Evolutionary conservation across 2,888 invertebrate species (phyloP).

Genomic region (Eilema griseolum): DNA sequence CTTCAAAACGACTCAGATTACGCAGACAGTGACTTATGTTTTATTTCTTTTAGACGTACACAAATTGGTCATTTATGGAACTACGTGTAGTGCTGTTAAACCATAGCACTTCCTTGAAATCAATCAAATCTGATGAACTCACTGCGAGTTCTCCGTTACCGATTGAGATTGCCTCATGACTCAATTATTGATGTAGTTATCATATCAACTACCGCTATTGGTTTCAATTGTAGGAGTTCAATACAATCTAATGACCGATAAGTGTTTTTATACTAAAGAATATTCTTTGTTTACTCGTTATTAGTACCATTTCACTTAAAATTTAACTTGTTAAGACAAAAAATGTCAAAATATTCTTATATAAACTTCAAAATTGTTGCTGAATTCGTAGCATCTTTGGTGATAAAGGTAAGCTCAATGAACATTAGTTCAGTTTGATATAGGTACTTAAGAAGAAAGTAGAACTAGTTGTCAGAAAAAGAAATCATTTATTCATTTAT

Average conservation of each 20-base stretch:
- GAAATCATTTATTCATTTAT: too few species aligned
- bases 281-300: too few species aligned
- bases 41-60: neutral
- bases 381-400: too few species aligned
- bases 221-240: neutral
- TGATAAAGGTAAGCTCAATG: too few species aligned
- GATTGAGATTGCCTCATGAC: neutral
- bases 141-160: neutral
- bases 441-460: too few species aligned
- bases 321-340: too few species aligned
- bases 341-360: too few species aligned
- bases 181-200: neutral
- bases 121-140: neutral
- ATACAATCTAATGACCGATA: neutral
- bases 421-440: too few species aligned
- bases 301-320: too few species aligned
- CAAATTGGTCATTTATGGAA: neutral
- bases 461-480: too few species aligned
- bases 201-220: neutral
- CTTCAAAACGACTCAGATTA: neutral
- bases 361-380: too few species aligned
- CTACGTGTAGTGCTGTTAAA: neutral
- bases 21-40: neutral
- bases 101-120: constrained; percentile 9
- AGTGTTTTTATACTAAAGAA: neutral